A percentile compares a stretch with the other conserved stretches of the same genome.
Conservation (phyloP, 23 tunicate species). For the Halocynthia aurantium region DNA sequence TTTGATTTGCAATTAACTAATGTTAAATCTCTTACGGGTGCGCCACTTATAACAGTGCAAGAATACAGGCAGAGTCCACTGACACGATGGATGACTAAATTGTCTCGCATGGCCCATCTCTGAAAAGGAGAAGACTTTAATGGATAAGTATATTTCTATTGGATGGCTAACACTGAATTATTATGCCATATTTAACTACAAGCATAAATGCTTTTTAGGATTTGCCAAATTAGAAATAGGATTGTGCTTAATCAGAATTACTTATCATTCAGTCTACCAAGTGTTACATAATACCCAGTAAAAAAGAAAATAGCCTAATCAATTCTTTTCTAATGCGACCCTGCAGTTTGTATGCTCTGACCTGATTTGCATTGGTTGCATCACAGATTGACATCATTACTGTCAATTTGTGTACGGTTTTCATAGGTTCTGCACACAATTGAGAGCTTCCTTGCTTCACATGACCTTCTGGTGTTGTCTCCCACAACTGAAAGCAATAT, state of each 20-base stretch:
- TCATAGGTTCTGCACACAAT: background rate
- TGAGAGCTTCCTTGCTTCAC: background rate
- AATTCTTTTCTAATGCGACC: too few species aligned
- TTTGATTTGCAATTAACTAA: conserved; percentile 3
- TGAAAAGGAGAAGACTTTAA: background rate
- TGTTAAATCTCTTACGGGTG: background rate
- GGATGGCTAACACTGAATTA: background rate
- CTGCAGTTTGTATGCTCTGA: too few species aligned
- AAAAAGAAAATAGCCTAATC: too few species aligned
- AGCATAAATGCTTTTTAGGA: background rate
- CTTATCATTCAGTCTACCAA: background rate
- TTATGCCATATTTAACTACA: background rate
- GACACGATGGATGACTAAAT: conserved; percentile 4
- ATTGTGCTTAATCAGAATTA: background rate
- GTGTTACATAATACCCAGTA: too few species aligned
- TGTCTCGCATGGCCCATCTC: conserved; percentile 5
- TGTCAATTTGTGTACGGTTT: background rate
- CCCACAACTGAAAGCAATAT: conserved; percentile 1
- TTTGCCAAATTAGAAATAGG: background rate
- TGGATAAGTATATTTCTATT: too few species aligned
- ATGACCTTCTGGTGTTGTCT: background rate
- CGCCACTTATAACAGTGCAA: background rate
- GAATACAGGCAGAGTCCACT: conserved; percentile 11
- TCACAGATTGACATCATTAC: background rate
- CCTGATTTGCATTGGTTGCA: too few species aligned